Percentiles rank a stretch among this genome's conserved stretches.
Evolutionary conservation across 2,888 invertebrate species (phyloP).

Genomic region (Drosophila borborema): DNA sequence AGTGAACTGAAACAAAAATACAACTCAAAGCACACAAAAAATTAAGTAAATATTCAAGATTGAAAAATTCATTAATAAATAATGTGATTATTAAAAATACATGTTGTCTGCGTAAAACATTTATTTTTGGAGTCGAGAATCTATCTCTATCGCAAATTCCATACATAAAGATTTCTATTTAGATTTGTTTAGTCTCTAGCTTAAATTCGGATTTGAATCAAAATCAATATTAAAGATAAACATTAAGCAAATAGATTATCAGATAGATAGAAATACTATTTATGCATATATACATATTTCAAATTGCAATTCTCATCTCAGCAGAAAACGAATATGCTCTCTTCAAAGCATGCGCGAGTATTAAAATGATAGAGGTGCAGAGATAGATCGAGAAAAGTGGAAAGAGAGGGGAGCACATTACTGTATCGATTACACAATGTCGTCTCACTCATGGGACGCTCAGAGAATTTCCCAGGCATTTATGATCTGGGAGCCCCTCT

Average conservation of each 20-base stretch:
- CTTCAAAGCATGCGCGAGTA: neutral
- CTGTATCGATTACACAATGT: constrained; percentile 34
- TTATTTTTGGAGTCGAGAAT: no score
- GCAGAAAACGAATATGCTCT: neutral
- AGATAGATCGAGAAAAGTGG: neutral
- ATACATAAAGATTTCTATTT: no score
- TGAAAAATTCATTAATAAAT: neutral
- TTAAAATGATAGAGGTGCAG: neutral
- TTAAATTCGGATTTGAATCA: no score
- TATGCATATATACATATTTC: no score
- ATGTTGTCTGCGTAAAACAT: no score
- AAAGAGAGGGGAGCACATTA: neutral
- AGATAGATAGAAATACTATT: neutral
- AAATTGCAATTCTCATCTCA: neutral
- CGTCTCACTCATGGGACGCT: constrained; percentile 3
- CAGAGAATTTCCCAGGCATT: constrained; percentile 46
- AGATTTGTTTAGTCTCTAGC: no score
- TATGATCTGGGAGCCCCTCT: constrained; percentile 14
- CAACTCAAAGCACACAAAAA: neutral
- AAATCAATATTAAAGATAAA: no score
- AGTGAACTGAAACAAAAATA: neutral
- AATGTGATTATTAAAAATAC: neutral
- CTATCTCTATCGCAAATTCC: no score
- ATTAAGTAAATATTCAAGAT: neutral
- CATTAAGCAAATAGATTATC: no score